Evolutionary conservation across 1,140 invertebrate genomes (phyloP).

Genomic region (Nymphalis io): DNA sequence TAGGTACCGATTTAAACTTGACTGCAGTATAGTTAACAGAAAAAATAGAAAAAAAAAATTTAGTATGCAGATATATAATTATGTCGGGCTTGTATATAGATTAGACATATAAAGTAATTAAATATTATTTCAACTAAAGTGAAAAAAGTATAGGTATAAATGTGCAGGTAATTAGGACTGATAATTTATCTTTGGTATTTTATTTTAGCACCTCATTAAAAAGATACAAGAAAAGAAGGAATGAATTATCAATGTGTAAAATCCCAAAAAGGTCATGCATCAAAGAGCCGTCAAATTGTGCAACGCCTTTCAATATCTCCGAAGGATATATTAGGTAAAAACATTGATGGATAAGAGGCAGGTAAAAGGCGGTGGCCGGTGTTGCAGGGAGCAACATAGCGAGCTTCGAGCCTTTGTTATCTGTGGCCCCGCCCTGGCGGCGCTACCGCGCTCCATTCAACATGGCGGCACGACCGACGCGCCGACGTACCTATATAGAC

Average conservation of each 20-base stretch:
- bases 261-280: constrained; percentile 41
- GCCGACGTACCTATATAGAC: constrained; percentile 59
- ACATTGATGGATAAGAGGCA: constrained; percentile 42
- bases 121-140: too few relatives aligned
- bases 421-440: constrained; percentile 50
- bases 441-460: constrained; percentile 43
- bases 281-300: constrained; percentile 41
- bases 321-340: constrained; percentile 41
- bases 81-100: too few relatives aligned
- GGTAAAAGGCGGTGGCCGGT: constrained; percentile 43
- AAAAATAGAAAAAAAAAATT: too few relatives aligned
- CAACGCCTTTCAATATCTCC: constrained; percentile 43
- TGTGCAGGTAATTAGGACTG: constrained; percentile 9
- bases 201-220: constrained; percentile 51
- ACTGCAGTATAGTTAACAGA: too few relatives aligned
- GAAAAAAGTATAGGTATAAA: background rate
- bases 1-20: too few relatives aligned
- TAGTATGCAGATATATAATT: too few relatives aligned
- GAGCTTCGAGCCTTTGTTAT: constrained; percentile 57
- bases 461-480: constrained; percentile 54
- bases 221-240: constrained; percentile 39
- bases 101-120: too few relatives aligned
- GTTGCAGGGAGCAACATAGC: constrained; percentile 24
- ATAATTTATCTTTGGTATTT: constrained; percentile 41
- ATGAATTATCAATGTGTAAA: constrained; percentile 47